Conservation (phyloP, 2,797 vertebrate species). For the Amazona finschi region DNA sequence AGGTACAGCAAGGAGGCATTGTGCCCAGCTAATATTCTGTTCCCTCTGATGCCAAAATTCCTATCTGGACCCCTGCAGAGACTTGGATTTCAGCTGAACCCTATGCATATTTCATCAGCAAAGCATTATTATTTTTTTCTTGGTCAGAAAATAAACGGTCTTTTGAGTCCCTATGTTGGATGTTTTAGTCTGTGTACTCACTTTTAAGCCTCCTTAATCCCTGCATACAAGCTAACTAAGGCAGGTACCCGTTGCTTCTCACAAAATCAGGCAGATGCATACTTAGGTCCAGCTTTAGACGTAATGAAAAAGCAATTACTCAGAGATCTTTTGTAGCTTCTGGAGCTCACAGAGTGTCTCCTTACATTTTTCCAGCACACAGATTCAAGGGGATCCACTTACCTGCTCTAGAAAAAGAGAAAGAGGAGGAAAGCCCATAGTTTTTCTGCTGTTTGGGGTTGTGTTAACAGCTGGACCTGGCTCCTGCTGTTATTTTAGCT, state of each 20-base stretch:
- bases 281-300: neutral
- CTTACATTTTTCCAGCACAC: neutral
- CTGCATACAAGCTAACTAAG: neutral
- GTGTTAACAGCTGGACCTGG: neutral
- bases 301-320: neutral
- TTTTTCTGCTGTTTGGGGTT: neutral
- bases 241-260: neutral
- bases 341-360: neutral
- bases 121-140: slow-evolving; percentile 43
- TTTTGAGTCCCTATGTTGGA: slow-evolving; percentile 2
- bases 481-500: neutral
- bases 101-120: slow-evolving; percentile 24
- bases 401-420: neutral
- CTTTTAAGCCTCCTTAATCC: neutral
- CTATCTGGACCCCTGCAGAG: neutral
- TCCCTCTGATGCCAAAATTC: neutral
- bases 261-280: neutral
- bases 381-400: neutral
- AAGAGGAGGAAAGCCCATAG: neutral
- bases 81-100: neutral
- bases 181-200: neutral
- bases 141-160: slow-evolving; percentile 39
- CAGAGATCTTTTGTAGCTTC: neutral
- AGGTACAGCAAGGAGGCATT: neutral
- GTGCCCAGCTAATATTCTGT: neutral